Evolutionary conservation across 2,888 invertebrate genomes (phyloP).

Genomic region (Rhabditoides inermis): DNA sequence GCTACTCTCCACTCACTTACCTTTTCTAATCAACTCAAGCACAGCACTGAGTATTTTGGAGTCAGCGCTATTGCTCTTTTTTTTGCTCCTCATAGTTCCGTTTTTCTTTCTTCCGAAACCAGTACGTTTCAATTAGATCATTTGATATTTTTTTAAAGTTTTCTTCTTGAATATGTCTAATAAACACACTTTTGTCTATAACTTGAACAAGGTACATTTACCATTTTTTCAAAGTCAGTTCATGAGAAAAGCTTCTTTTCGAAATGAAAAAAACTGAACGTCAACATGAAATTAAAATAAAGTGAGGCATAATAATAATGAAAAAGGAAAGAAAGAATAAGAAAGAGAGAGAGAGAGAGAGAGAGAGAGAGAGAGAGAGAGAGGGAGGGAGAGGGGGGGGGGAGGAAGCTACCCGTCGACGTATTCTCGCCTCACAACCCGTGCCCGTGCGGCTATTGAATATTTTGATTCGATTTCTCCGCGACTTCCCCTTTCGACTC

Average conservation of each 20-base stretch:
- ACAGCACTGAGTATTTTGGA: no score
- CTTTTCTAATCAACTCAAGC: not conserved
- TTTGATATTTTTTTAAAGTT: not conserved
- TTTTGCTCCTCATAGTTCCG: not conserved
- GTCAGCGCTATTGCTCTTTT: not conserved
- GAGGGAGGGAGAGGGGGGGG: not conserved
- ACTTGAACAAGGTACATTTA: not conserved
- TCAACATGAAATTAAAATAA: no score
- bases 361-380: not conserved
- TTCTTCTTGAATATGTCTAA: not conserved
- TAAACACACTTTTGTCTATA: not conserved
- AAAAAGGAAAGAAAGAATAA: no score
- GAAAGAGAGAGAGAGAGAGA: not conserved
- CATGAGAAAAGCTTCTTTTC: not conserved
- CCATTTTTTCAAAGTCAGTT: no score
- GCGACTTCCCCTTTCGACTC: no score
- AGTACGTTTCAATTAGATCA: no score
- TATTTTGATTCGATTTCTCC: no score
- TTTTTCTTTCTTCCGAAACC: not conserved
- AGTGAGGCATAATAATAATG: not conserved
- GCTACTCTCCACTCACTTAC: not conserved
- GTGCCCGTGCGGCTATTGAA: no score
- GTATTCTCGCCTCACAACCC: no score
- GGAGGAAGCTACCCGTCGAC: no score
- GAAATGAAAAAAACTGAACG: not conserved